A percentile compares a stretch with the other conserved stretches of the same genome.
phyloP scores from a whole-genome alignment of 2,888 invertebrate species.

The Chirona hameri region DNA sequence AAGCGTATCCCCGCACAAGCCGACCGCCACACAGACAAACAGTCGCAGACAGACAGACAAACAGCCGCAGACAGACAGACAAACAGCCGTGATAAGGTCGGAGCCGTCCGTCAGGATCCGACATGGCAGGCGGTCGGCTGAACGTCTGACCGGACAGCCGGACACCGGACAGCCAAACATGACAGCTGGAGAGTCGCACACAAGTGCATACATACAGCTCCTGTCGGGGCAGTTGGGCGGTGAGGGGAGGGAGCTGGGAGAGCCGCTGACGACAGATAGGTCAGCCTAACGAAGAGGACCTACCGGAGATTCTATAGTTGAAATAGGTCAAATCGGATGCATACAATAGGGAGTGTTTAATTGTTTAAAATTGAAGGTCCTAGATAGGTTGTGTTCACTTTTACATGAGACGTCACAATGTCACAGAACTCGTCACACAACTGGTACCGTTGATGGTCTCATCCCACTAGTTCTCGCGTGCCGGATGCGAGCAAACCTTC shows the following conservation, averaged over 20 bases:
- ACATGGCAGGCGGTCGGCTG: background rate
- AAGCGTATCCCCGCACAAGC: background rate
- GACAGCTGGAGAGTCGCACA: background rate
- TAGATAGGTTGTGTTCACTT: too few species aligned
- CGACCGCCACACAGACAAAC: background rate
- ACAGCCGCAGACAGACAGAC: background rate
- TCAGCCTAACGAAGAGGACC: too few species aligned
- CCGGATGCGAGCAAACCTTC: too few species aligned
- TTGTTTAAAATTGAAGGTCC: too few species aligned
- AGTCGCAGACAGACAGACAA: background rate
- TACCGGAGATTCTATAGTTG: too few species aligned
- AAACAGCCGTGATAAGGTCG: background rate
- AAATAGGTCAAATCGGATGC: too few species aligned
- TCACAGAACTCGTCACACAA: too few species aligned
- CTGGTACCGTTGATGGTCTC: too few species aligned
- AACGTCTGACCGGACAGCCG: background rate
- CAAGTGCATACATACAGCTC: background rate
- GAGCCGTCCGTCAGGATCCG: background rate
- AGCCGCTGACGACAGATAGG: too few species aligned
- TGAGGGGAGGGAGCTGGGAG: background rate
- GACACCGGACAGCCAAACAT: background rate
- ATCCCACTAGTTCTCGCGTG: too few species aligned
- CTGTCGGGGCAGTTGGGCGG: background rate
- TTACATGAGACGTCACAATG: too few species aligned
- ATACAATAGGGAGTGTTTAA: too few species aligned